Evolutionary conservation across 2,113 vertebrate genomes (phyloP), one percentile per base, ranked within the genome.

Genomic region (Marmota flaviventris): DNA sequence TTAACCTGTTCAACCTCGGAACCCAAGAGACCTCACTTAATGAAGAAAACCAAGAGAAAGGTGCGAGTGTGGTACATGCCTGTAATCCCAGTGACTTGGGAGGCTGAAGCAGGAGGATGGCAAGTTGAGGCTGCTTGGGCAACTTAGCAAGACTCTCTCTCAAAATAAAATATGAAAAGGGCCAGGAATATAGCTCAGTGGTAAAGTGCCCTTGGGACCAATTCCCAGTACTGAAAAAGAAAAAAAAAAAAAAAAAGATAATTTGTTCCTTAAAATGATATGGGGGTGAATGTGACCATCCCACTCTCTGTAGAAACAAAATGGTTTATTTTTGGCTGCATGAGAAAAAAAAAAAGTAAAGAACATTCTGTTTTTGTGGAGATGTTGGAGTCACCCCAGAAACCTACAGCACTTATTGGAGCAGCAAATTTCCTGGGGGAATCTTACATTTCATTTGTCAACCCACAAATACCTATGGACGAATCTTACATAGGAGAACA

Each of bases 251-350:
- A 61, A 61, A 9, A 61, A 61, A 61, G 58, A 24, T 24, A 63
- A 63, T 93, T 90, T 25, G 51, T 81, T 81, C 45, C 22, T 97
- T 92, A 95, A 53, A 83, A 79, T 42, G 42, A 42, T 92, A 69
- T 87, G 70, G 37, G 53, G 69, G 85, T 56, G 45, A 96, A 92
- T 34, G 32, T 37, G 45, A 89, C 85, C 70, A 61, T 77, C 37
- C 69, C 53, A 83, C 45, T 94, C 61, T 82, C 81, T 86, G 22
- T 58, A 61, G 42, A 89, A 94, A 89, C 16, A 18, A 95, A 73
- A 48, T 83, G 61, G 85, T 87, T 95, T 92, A 89, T 90, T 96
- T 96, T 95, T 45, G 63, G 81, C 22, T 84, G 34, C 48, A 61
- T 95, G 81, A 73, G n/a, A 81, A 63, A 63, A 63, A 61, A n/a